Percentiles rank a stretch among this genome's conserved stretches.
phyloP scores from a whole-genome alignment of 2,113 vertebrate species.

The Psilopogon haemacephalus region DNA sequence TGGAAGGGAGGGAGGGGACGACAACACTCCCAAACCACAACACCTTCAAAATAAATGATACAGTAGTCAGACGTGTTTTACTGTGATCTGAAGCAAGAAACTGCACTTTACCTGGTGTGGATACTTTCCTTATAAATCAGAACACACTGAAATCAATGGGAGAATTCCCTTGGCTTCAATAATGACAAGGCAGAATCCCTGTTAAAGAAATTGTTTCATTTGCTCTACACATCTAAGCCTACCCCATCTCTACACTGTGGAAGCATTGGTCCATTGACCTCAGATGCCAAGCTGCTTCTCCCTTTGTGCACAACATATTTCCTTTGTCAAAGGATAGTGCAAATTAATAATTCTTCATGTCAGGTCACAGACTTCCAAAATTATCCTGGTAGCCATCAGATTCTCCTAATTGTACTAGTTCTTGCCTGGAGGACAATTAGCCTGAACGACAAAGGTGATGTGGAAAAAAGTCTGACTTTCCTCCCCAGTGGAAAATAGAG shows the following conservation, averaged over 20 bases:
- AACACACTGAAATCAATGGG: neutral
- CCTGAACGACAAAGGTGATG: neutral
- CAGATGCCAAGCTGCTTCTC: neutral
- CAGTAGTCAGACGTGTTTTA: neutral
- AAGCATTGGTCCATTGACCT: neutral
- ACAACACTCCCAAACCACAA: too few species aligned
- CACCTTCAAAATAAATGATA: neutral
- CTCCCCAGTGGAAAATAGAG: neutral
- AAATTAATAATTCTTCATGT: slow-evolving; percentile 2
- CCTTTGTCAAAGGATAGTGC: neutral
- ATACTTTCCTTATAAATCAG: neutral
- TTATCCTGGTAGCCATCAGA: neutral
- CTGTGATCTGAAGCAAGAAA: neutral
- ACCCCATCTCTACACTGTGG: neutral
- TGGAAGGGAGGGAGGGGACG: too few species aligned
- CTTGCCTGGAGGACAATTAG: neutral
- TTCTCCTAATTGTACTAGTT: neutral
- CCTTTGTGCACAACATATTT: neutral
- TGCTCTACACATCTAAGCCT: neutral
- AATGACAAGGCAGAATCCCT: neutral
- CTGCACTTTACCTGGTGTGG: neutral
- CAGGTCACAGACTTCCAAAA: neutral
- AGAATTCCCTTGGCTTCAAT: neutral
- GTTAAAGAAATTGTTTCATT: neutral
- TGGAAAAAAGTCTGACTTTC: neutral